Conservation (phyloP, 1,140 invertebrate species). For the Danaus melanippus region DNA sequence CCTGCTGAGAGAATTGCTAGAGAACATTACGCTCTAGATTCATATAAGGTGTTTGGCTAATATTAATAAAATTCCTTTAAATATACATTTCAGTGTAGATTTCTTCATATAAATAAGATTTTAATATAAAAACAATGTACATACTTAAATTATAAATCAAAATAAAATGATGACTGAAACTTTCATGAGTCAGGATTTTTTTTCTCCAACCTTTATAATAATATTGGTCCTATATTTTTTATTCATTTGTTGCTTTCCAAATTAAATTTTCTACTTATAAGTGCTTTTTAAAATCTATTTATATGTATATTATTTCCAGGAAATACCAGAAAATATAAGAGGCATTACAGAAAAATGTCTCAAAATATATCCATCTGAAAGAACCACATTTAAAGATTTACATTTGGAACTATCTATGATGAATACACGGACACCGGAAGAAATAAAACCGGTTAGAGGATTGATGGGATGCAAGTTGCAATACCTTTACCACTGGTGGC, state of each 20-base stretch:
- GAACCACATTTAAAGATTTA: conserved; percentile 74
- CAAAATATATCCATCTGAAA: conserved; percentile 75
- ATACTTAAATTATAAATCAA: conserved; percentile 2
- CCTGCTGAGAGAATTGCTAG: conserved; percentile 83
- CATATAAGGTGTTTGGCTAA: conserved; percentile 75
- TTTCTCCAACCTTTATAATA: not conserved
- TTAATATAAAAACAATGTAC: conserved; percentile 2
- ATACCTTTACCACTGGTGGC: conserved; percentile 95
- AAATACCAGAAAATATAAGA: conserved; percentile 74
- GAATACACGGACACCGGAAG: conserved; percentile 39
- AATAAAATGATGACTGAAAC: no score
- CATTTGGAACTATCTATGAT: conserved; percentile 68
- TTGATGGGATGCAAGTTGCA: conserved; percentile 78
- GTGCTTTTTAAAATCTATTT: conserved; percentile 10
- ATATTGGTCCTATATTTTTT: not conserved
- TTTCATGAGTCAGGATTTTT: no score
- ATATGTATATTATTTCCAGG: conserved; percentile 59
- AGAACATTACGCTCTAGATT: conserved; percentile 80
- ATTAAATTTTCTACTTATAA: not conserved
- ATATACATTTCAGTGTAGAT: no score
- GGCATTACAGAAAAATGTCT: conserved; percentile 80
- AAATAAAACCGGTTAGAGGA: conserved; percentile 60
- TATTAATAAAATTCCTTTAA: no score
- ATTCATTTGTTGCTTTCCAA: not conserved
- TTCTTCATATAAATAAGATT: not conserved